These are phyloP conservation scores for Ypsolopha sequella DNA, from an alignment of 2,888 invertebrate species.

Conservation along the genomic window DNA sequence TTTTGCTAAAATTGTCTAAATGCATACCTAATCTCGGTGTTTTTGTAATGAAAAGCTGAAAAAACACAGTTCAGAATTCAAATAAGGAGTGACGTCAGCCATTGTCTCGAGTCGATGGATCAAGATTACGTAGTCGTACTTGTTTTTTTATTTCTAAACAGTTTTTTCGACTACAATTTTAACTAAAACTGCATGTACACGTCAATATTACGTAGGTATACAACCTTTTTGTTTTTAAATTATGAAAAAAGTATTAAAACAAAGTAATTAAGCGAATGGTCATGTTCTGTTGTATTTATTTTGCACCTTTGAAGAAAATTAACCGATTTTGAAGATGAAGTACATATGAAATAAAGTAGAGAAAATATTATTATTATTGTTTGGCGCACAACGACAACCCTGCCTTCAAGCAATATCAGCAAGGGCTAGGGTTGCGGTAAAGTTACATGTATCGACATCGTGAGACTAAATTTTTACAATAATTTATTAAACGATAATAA, in stretches of 20 bases:
- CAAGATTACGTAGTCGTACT: not conserved
- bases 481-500: too few species aligned
- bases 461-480: conserved; percentile 17
- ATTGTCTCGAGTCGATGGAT: conserved; percentile 25
- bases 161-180: not conserved
- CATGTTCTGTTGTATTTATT: too few species aligned
- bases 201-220: too few species aligned
- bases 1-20: too few species aligned
- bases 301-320: too few species aligned
- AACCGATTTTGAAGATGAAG: too few species aligned
- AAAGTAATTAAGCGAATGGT: too few species aligned
- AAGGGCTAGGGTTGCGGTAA: conserved; percentile 32
- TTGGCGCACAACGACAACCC: conserved; percentile 17
- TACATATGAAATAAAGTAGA: too few species aligned
- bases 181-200: too few species aligned
- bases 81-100: conserved; percentile 33
- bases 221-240: not conserved
- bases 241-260: not conserved
- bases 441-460: conserved; percentile 23
- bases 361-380: conserved; percentile 7
- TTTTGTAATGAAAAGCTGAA: too few species aligned
- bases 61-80: too few species aligned
- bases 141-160: not conserved
- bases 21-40: too few species aligned
- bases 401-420: conserved; percentile 36